Evolutionary conservation across 2,797 vertebrate genomes (phyloP).

Genomic region (Galagoides demidoff): DNA sequence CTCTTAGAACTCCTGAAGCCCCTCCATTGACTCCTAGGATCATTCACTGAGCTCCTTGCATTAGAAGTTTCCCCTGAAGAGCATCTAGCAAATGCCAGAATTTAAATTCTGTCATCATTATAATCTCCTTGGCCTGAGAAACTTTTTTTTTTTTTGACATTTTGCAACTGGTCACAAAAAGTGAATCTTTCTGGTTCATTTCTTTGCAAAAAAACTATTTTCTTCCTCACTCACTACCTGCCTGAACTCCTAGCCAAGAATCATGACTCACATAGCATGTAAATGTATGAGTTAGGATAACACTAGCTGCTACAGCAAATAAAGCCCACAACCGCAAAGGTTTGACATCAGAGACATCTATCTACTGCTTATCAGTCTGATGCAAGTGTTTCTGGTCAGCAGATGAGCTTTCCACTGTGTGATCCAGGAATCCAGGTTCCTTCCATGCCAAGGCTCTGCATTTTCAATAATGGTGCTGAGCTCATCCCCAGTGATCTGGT

Average conservation of each 20-base stretch:
- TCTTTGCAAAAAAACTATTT: not conserved
- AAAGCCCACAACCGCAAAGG: not conserved
- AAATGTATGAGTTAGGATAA: not conserved
- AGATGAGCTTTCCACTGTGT: not conserved
- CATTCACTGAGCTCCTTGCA: not conserved
- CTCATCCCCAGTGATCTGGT: not conserved
- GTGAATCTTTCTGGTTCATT: constrained; percentile 37
- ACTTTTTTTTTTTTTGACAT: not conserved
- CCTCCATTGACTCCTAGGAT: not conserved
- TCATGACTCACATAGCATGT: not conserved
- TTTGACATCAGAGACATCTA: not conserved
- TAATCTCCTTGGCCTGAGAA: not conserved
- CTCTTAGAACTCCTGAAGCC: not conserved
- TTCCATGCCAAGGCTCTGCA: not conserved
- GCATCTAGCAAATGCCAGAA: not conserved
- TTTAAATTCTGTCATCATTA: constrained; percentile 47
- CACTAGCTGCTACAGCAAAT: not conserved
- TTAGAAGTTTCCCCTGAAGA: constrained; percentile 2
- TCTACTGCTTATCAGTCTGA: not conserved
- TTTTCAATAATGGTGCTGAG: not conserved
- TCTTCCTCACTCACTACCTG: not conserved
- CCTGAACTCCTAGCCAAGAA: constrained; percentile 18
- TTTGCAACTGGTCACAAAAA: constrained; percentile 47
- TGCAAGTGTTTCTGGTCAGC: not conserved
- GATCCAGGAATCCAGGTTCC: not conserved